Conservation (phyloP, 2,888 invertebrate species). For the Trichopria drosophilae region DNA sequence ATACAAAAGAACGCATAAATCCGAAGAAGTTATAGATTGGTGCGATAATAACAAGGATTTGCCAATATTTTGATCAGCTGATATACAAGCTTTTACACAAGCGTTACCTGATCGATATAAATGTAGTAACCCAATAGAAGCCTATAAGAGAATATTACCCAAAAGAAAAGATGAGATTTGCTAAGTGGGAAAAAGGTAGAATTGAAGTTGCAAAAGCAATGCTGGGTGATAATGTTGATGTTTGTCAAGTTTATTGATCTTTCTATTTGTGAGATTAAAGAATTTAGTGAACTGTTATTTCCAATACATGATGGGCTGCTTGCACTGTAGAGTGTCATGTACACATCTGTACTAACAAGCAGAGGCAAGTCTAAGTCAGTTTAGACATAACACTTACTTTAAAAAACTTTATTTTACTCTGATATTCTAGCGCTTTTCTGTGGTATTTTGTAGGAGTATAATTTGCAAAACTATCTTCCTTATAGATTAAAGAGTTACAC, state of each 20-base stretch:
- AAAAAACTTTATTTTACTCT: slow-evolving; percentile 22
- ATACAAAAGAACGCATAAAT: slow-evolving; percentile 20
- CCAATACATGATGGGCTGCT: too few relatives aligned
- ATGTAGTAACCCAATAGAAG: slow-evolving; percentile 6
- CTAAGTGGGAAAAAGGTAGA: slow-evolving; percentile 16
- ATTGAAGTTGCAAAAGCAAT: too few relatives aligned
- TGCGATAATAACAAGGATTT: slow-evolving; percentile 20
- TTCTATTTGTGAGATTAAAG: too few relatives aligned
- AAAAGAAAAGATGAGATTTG: slow-evolving; percentile 13
- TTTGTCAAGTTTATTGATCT: too few relatives aligned
- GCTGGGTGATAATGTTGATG: too few relatives aligned
- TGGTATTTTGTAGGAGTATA: slow-evolving; percentile 25
- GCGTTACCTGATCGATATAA: slow-evolving; percentile 9
- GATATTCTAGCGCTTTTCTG: slow-evolving; percentile 21
- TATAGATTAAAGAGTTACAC: slow-evolving; percentile 24
- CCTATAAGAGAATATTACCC: slow-evolving; percentile 11
- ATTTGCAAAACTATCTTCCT: slow-evolving; percentile 23
- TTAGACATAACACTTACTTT: slow-evolving; percentile 24
- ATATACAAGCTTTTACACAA: slow-evolving; percentile 15
- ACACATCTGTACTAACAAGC: too few relatives aligned
- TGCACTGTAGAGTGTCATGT: too few relatives aligned
- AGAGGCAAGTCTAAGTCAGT: too few relatives aligned
- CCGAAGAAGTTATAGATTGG: slow-evolving; percentile 16
- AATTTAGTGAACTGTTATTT: too few relatives aligned
- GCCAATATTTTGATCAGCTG: slow-evolving; percentile 12